Percentiles rank a stretch among this genome's conserved stretches.
These are phyloP conservation scores for Seira ritae DNA, from an alignment of 2,888 invertebrate genomes.

Conservation along the genomic window DNA sequence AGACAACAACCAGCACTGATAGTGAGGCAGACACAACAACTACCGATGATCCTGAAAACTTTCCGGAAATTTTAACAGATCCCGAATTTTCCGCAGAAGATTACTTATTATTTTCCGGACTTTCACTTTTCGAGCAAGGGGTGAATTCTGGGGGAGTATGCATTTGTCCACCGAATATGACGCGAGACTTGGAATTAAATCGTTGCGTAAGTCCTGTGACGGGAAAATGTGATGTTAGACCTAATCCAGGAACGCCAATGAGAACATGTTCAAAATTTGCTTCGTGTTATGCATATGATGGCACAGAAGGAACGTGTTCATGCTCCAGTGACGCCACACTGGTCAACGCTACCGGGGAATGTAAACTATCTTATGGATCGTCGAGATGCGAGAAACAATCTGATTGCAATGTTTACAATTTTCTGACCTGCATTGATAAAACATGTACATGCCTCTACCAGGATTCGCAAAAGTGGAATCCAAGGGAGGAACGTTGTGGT, in stretches of 20 bases:
- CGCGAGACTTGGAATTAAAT: not conserved
- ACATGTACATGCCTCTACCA: slow-evolving; percentile 33
- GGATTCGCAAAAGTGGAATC: slow-evolving; percentile 6
- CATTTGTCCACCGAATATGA: slow-evolving; percentile 5
- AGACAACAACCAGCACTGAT: too few species aligned
- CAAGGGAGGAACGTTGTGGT: slow-evolving; percentile 14
- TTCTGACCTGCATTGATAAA: slow-evolving; percentile 30
- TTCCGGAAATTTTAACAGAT: too few species aligned
- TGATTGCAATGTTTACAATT: slow-evolving; percentile 25
- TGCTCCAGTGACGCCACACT: slow-evolving; percentile 18
- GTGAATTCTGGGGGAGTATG: too few species aligned
- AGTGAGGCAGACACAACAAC: too few species aligned
- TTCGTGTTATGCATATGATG: not conserved
- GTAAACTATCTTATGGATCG: slow-evolving; percentile 23
- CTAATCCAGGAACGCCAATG: not conserved
- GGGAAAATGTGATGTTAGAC: not conserved
- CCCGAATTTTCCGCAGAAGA: too few species aligned
- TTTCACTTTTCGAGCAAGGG: too few species aligned
- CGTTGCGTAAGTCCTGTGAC: slow-evolving; percentile 29
- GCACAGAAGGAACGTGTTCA: slow-evolving; percentile 11
- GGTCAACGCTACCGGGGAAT: not conserved
- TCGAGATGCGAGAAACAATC: not conserved
- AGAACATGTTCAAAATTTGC: slow-evolving; percentile 36
- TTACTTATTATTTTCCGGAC: too few species aligned
- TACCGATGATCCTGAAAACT: too few species aligned